Percentiles rank a stretch among this genome's conserved stretches.
Conservation (phyloP, 2,113 vertebrate genomes). For the Paracanthobrama guichenoti region DNA sequence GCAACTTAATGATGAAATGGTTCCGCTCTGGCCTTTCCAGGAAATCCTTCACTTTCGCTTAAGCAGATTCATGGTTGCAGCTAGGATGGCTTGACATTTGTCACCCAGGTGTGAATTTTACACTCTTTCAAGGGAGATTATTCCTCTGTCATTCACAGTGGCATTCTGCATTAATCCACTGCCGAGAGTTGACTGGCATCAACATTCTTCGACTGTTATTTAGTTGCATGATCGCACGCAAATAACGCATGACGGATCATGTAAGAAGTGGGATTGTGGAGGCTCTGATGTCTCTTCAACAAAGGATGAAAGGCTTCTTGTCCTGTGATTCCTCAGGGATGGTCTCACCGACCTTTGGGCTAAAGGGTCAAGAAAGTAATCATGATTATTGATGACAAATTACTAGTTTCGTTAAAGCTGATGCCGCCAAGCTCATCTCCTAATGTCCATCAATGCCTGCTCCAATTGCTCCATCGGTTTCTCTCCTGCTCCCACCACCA, state of each 20-base stretch:
- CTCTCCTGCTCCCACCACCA: conserved; percentile 3
- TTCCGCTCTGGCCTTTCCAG: conserved; percentile 66
- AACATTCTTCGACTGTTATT: conserved; percentile 30
- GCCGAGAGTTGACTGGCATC: conserved; percentile 20
- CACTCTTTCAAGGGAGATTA: conserved; percentile 64
- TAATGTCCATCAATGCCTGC: conserved; percentile 50
- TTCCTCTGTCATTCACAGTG: conserved; percentile 58
- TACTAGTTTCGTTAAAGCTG: conserved; percentile 60
- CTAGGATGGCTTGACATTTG: conserved; percentile 63
- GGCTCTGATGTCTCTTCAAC: conserved; percentile 31
- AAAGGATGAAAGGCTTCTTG: conserved; percentile 44
- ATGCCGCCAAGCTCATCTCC: conserved; percentile 50
- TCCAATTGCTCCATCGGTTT: conserved; percentile 62
- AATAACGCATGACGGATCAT: conserved; percentile 25
- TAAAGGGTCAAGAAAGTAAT: conserved; percentile 58
- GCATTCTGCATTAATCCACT: conserved; percentile 45
- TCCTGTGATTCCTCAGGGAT: conserved; percentile 39
- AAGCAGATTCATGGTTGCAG: conserved; percentile 51
- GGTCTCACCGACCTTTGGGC: conserved; percentile 46
- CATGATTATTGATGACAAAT: conserved; percentile 64
- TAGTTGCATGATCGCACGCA: conserved; percentile 5
- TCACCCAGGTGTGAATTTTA: conserved; percentile 63
- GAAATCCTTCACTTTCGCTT: conserved; percentile 65
- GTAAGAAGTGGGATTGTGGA: not conserved
- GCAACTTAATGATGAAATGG: conserved; percentile 75